Conservation (phyloP, 2,797 vertebrate species). For the Hafferia zeledoni region DNA sequence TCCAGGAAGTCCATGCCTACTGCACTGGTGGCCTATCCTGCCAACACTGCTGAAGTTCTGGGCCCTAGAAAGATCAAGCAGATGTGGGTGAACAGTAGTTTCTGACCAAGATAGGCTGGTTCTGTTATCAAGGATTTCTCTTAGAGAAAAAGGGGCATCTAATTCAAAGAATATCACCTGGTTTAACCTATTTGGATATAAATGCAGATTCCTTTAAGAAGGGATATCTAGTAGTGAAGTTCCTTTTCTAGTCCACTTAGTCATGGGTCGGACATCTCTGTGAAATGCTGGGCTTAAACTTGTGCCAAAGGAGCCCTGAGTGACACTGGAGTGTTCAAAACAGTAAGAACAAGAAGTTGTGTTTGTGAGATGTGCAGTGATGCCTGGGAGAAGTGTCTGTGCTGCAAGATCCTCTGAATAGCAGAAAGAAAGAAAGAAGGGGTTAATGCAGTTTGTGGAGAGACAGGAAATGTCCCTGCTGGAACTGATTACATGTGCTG, state of each 20-base stretch:
- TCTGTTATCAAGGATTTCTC: neutral
- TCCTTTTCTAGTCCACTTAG: neutral
- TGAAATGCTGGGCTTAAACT: neutral
- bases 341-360: neutral
- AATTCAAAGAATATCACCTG: neutral
- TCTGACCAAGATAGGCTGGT: neutral
- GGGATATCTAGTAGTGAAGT: neutral
- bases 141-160: neutral
- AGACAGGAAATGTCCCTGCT: constrained; percentile 65
- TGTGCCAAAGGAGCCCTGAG: fast-evolving
- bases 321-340: neutral
- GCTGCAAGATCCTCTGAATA: neutral
- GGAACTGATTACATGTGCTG: constrained; percentile 37
- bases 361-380: neutral
- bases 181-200: neutral
- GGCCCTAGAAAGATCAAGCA: neutral
- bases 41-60: neutral
- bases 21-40: neutral
- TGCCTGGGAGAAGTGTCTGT: neutral
- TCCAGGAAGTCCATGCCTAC: neutral
- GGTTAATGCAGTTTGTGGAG: constrained; percentile 38
- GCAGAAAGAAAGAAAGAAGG: neutral
- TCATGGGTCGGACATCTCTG: neutral
- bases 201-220: neutral
- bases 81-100: neutral